phyloP scores from a whole-genome alignment of 2,113 vertebrate species.

The Lonchura striata region DNA sequence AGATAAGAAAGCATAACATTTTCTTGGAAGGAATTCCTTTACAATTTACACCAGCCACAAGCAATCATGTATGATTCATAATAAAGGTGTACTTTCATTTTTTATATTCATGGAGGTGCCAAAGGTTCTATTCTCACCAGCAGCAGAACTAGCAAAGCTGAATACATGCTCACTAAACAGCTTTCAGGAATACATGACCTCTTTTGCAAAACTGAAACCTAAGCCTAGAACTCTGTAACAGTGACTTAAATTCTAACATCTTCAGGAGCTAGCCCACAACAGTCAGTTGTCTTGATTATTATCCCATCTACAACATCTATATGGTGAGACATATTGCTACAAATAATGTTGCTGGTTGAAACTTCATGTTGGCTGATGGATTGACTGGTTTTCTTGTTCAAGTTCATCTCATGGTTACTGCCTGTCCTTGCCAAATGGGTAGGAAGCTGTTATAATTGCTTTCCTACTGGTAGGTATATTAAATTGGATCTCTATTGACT shows the following conservation, averaged over 20 bases:
- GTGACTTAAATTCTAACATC: neutral
- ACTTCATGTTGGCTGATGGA: neutral
- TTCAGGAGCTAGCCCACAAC: neutral
- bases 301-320: neutral
- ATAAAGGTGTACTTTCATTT: neutral
- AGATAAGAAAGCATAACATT: neutral
- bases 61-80: neutral
- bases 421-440: neutral
- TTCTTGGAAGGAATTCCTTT: neutral
- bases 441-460: neutral
- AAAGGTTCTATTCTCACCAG: neutral
- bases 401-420: neutral
- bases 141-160: neutral
- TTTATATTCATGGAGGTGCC: fast-evolving
- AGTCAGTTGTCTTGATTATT: neutral
- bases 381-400: neutral
- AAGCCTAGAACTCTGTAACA: neutral
- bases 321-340: neutral
- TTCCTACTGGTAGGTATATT: neutral
- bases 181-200: neutral
- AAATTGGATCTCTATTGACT: neutral
- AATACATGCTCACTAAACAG: neutral
- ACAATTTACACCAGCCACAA: neutral
- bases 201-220: neutral
- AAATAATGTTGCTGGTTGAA: neutral